Conservation (phyloP, 2,113 vertebrate species). For the Sitta europaea region DNA sequence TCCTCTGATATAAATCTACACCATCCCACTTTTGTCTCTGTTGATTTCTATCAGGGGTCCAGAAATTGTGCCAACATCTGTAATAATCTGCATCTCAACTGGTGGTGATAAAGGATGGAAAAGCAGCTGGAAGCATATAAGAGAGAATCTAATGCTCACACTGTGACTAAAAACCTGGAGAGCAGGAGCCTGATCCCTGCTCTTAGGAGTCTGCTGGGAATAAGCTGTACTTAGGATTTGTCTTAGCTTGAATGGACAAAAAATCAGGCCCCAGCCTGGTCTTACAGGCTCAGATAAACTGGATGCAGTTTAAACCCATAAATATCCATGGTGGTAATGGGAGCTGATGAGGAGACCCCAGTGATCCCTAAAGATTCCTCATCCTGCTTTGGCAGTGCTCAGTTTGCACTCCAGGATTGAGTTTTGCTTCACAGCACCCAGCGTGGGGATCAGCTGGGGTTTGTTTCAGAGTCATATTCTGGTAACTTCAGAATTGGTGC, state of each 20-base stretch:
- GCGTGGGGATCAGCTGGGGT: not conserved
- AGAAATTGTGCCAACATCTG: not conserved
- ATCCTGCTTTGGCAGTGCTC: not conserved
- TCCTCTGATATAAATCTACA: not conserved
- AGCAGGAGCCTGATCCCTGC: not conserved
- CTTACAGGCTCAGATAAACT: not conserved
- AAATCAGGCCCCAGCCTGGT: not conserved
- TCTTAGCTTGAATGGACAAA: not conserved
- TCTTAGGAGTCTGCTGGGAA: not conserved
- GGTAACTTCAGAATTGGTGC: not conserved
- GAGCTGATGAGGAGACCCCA: not conserved
- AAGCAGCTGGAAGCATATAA: not conserved
- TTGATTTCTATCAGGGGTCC: not conserved
- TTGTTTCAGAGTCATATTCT: not conserved
- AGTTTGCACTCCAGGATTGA: not conserved
- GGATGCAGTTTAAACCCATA: not conserved
- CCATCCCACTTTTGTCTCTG: not conserved
- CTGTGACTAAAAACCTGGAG: not conserved
- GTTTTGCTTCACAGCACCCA: not conserved
- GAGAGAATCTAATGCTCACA: not conserved
- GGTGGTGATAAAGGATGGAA: not conserved
- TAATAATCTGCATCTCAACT: not conserved
- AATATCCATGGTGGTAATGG: not conserved
- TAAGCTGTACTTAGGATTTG: not conserved
- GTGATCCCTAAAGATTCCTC: rapidly evolving